Conservation (phyloP, 2,113 vertebrate species). For the Melanerpes formicivorus region DNA sequence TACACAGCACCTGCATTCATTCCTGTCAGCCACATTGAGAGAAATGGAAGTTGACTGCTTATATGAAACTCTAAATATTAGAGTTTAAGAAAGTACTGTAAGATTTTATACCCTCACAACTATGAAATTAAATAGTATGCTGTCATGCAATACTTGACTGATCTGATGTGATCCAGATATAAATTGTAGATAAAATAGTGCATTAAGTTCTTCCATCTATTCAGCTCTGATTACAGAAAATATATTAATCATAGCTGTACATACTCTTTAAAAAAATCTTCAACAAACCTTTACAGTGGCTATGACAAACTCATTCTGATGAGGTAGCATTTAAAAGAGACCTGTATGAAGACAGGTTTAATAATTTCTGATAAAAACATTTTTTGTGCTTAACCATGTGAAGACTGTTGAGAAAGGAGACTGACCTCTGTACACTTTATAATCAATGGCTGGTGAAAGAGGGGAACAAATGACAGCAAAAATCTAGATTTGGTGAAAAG, state of each 20-base stretch:
- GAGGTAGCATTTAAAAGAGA: slow-evolving; percentile 56
- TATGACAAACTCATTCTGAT: slow-evolving; percentile 10
- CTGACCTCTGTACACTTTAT: neutral
- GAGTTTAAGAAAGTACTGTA: neutral
- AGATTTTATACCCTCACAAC: neutral
- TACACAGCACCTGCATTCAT: neutral
- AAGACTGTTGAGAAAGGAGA: neutral
- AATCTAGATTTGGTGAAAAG: neutral
- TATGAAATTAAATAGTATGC: neutral
- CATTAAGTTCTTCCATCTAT: neutral
- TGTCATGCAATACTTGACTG: neutral
- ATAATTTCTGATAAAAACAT: neutral
- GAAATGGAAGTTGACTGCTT: neutral
- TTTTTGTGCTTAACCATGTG: neutral
- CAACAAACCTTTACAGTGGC: neutral
- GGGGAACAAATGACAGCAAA: neutral
- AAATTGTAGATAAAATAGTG: neutral
- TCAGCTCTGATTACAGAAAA: slow-evolving; percentile 13
- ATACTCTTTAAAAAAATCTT: neutral
- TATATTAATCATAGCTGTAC: neutral
- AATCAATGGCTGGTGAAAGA: neutral
- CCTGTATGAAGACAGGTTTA: neutral
- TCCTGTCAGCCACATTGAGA: neutral
- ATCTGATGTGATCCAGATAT: neutral
- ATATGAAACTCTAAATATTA: slow-evolving; percentile 23